These are phyloP conservation scores for Ceramica pisi DNA, from an alignment of 2,888 invertebrate genomes.

Conservation along the genomic window DNA sequence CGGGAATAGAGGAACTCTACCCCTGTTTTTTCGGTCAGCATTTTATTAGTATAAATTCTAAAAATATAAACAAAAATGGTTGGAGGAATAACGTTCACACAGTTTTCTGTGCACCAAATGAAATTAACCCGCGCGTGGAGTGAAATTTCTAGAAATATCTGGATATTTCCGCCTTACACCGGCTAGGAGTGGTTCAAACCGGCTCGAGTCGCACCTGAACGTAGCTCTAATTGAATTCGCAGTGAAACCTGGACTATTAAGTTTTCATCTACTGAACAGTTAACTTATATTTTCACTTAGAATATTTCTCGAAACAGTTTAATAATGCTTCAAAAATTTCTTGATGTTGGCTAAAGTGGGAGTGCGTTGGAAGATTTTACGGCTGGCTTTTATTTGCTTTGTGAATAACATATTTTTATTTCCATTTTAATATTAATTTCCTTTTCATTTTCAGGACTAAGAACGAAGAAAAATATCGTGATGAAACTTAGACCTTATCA, in stretches of 20 bases:
- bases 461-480: not conserved
- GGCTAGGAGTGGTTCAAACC: constrained; percentile 60
- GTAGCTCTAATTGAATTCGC: constrained; percentile 76
- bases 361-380: constrained; percentile 31
- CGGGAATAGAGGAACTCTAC: not conserved
- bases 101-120: constrained; percentile 68
- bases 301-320: constrained; percentile 53
- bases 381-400: constrained; percentile 38
- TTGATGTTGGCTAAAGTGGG: constrained; percentile 15
- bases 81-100: constrained; percentile 52
- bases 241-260: constrained; percentile 70
- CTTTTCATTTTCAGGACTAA: constrained; percentile 27
- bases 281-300: constrained; percentile 61
- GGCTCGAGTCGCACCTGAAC: constrained; percentile 68
- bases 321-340: constrained; percentile 47
- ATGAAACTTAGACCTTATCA: not conserved
- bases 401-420: constrained; percentile 27
- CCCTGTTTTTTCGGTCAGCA: constrained; percentile 42
- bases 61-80: constrained; percentile 57
- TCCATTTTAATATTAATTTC: constrained; percentile 36
- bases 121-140: constrained; percentile 74
- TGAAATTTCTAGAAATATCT: constrained; percentile 74
- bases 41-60: constrained; percentile 50
- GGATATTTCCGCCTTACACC: constrained; percentile 65
- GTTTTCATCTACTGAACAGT: constrained; percentile 70